phyloP scores from a whole-genome alignment of 2,888 invertebrate genomes.

The Tinea pellionella region DNA sequence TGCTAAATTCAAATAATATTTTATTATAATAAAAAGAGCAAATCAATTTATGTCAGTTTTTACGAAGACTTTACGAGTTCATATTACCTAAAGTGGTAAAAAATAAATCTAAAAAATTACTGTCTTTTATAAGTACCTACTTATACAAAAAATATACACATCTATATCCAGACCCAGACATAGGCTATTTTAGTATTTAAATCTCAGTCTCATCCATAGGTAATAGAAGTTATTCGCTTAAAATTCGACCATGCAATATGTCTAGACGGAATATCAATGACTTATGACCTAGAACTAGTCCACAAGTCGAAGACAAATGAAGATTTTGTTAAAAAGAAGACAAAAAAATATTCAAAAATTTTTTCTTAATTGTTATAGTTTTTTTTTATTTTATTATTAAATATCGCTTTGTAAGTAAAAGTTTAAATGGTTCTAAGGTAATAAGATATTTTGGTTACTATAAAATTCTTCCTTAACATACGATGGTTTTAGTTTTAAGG shows the following conservation, averaged over 20 bases:
- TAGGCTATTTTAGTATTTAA: constrained; percentile 57
- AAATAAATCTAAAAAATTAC: background rate
- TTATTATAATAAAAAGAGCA: background rate
- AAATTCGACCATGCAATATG: constrained; percentile 69
- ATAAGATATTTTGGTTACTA: too few species aligned
- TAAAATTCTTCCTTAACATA: too few species aligned
- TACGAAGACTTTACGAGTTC: too few species aligned
- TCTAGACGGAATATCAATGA: constrained; percentile 66
- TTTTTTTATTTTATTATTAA: too few species aligned
- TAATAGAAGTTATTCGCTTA: constrained; percentile 58
- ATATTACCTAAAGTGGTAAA: background rate
- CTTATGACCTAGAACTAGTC: constrained; percentile 62
- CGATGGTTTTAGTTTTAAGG: too few species aligned
- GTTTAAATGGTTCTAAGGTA: too few species aligned
- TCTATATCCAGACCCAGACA: constrained; percentile 35
- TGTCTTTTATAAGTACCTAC: background rate
- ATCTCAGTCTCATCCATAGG: constrained; percentile 62
- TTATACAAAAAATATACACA: background rate
- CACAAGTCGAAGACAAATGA: background rate
- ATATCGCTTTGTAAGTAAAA: too few species aligned
- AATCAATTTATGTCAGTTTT: too few species aligned
- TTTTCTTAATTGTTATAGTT: too few species aligned
- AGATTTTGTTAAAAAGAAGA: background rate
- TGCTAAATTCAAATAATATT: background rate
- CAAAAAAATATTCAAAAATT: background rate